Percentiles rank a stretch among this genome's conserved stretches.
phyloP scores from a whole-genome alignment of 2,888 invertebrate genomes.

The Octonoba sinensis region DNA sequence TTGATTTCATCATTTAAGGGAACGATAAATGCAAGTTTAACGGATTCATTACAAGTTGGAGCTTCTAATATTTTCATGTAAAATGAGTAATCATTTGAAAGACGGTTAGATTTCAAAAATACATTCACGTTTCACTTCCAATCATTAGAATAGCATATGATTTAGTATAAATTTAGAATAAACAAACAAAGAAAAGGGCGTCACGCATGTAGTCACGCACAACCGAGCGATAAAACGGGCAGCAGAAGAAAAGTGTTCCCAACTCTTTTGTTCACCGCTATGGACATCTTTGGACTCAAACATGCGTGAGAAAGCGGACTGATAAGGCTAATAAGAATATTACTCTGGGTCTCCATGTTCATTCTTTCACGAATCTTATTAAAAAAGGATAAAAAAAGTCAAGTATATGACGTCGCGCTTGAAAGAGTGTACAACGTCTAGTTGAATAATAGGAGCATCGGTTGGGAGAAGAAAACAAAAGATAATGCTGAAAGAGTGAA shows the following conservation, averaged over 20 bases:
- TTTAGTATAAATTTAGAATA: constrained; percentile 18
- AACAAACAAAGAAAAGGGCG: constrained; percentile 21
- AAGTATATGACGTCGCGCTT: constrained; percentile 13
- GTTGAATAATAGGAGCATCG: no score
- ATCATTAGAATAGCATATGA: constrained; percentile 56
- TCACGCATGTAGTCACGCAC: constrained; percentile 45
- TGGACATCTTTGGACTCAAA: constrained; percentile 29
- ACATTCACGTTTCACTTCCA: constrained; percentile 28
- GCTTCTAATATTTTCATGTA: no score
- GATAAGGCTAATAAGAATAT: constrained; percentile 26
- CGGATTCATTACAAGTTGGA: no score
- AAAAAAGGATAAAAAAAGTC: constrained; percentile 15
- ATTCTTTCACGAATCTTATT: constrained; percentile 8
- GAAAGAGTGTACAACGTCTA: not conserved
- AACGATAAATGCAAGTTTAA: no score
- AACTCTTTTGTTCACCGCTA: constrained; percentile 44
- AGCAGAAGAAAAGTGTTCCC: constrained; percentile 27
- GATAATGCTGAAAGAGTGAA: no score
- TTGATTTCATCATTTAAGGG: no score
- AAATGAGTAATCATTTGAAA: no score
- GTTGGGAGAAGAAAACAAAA: no score
- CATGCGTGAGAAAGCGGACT: constrained; percentile 50
- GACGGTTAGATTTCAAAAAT: constrained; percentile 7
- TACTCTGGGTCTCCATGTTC: constrained; percentile 9
- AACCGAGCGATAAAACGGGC: constrained; percentile 33